Evolutionary conservation across 2,113 vertebrate genomes (phyloP).

Genomic region (Rhinoptilus africanus): DNA sequence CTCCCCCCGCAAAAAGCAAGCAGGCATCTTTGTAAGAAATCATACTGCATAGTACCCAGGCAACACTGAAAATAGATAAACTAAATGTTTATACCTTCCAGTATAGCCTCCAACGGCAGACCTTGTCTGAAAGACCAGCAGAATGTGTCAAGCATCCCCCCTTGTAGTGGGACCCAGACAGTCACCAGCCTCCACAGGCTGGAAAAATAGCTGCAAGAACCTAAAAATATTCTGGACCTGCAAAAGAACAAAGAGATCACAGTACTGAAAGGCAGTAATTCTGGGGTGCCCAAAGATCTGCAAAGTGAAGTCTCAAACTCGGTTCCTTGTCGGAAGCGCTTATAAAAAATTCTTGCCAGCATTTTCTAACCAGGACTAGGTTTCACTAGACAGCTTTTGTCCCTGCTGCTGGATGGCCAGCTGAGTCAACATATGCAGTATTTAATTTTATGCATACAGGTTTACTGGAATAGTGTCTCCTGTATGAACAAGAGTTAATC

Average conservation of each 20-base stretch:
- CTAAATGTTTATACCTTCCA: background rate
- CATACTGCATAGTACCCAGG: background rate
- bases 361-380: background rate
- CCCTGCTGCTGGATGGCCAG: background rate
- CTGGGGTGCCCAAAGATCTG: background rate
- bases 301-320: background rate
- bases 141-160: background rate
- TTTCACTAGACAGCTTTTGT: background rate
- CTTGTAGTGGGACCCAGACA: rapidly evolving
- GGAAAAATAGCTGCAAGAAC: background rate
- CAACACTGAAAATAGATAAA: background rate
- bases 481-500: background rate
- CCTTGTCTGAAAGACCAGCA: background rate
- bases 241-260: background rate
- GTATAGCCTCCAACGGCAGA: background rate
- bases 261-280: background rate
- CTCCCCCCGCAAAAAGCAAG: background rate
- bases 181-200: background rate
- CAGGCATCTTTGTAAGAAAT: background rate
- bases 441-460: background rate
- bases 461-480: background rate
- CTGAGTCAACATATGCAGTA: background rate
- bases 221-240: background rate
- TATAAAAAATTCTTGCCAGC: background rate
- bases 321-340: background rate